Evolutionary conservation across 2,888 invertebrate species (phyloP), one percentile per base, ranked within the genome.

Genomic region (Hedya salicella): DNA sequence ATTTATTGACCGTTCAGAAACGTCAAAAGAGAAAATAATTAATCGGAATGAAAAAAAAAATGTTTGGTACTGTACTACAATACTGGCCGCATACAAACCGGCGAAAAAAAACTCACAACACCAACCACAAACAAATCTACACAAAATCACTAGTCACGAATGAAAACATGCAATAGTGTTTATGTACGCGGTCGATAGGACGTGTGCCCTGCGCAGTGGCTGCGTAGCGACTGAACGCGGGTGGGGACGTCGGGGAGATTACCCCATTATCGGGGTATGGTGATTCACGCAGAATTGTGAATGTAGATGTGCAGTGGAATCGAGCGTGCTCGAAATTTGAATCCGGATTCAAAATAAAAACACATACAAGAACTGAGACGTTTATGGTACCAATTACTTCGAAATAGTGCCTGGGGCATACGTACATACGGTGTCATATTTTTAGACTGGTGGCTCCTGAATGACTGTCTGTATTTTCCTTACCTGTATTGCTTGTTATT

Each of bases 161-260:
- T 61, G 59, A 66, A 48, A 66, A 66, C 66, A 61, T 66, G 54
- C 60, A 61, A 54, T 52, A 68, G 69, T 79, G 76, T 79, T 78
- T 75, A 77, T 76, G 69, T 48, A 39, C 71, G 71, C 73, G 76
- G 73, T 70, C 73, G 71, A 72, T 69, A 68, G 49, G 52, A 49
- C 81, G 82, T 78, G 72, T 71, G 73, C 53, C 69, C 65, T 72
- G 74, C 73, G 72, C 78, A 74, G 69, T 71, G 75, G 61, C 72
- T 81, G 82, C 78, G 79, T 75, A 68, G 68, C 61, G 71, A 88
- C 88, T 87, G 83, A 80, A 65, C 57, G 75, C 76, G 68, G 60
- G 72, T 73, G 67, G 78, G 77, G 81, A 81, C 70, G 63, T 68
- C 71, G 71, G 80, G 81, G 80, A 79, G 80, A 79, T 80, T 80